Evolutionary conservation across 2,797 vertebrate genomes (phyloP).

Genomic region (Allobates femoralis): DNA sequence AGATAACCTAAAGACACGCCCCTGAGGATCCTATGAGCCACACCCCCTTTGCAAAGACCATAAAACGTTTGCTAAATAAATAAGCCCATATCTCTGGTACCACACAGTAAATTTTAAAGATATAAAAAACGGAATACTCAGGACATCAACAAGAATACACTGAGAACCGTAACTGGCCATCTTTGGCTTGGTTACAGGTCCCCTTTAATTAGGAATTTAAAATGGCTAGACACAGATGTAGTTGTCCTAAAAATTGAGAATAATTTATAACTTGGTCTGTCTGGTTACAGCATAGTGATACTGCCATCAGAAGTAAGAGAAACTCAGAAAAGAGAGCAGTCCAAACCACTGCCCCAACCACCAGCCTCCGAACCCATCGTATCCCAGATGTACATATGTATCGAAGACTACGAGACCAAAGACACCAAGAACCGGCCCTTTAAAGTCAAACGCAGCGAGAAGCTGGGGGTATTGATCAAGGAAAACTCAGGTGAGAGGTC

Average conservation of each 20-base stretch:
- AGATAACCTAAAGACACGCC: too few species aligned
- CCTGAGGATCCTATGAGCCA: too few species aligned
- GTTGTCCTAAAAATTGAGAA: neutral
- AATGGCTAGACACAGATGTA: neutral
- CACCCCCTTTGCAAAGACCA: too few species aligned
- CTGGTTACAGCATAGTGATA: constrained; percentile 81
- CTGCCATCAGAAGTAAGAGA: constrained; percentile 77
- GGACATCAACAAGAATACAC: too few species aligned
- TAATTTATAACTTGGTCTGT: neutral
- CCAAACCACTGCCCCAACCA: neutral
- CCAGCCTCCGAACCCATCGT: constrained; percentile 73
- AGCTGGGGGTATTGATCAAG: constrained; percentile 86
- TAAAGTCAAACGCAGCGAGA: constrained; percentile 76
- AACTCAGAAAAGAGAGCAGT: constrained; percentile 54
- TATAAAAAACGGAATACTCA: too few species aligned
- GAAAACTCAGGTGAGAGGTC: constrained; percentile 82
- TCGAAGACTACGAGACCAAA: constrained; percentile 84
- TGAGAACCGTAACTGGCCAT: too few species aligned
- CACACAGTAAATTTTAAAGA: too few species aligned
- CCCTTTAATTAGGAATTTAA: neutral
- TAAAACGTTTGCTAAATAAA: too few species aligned
- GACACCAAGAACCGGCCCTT: constrained; percentile 84
- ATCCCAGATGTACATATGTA: constrained; percentile 80
- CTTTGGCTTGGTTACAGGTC: neutral
- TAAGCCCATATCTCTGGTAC: too few species aligned